A percentile compares a stretch with the other conserved stretches of the same genome.
phyloP scores from a whole-genome alignment of 2,113 vertebrate species.

The Vidua macroura region DNA sequence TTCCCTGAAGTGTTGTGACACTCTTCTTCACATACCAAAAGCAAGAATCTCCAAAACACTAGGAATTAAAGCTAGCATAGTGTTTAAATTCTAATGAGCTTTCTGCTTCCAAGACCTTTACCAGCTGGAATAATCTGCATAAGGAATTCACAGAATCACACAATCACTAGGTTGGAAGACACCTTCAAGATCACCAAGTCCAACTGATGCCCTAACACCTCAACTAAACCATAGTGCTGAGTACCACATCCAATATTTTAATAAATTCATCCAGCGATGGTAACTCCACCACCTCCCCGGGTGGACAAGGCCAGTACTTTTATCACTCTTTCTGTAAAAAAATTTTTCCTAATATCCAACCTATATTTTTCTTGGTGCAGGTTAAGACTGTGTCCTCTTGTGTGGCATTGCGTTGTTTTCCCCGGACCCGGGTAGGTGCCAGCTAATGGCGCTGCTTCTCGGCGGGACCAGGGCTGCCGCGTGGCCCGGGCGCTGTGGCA shows the following conservation, averaged over 20 bases:
- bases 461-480: too few species aligned
- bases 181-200: not conserved
- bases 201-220: not conserved
- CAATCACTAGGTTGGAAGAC: not conserved
- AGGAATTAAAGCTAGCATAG: not conserved
- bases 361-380: not conserved
- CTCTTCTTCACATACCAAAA: not conserved
- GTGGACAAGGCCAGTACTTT: not conserved
- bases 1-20: not conserved
- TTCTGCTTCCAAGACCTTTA: not conserved
- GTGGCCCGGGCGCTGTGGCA: too few species aligned
- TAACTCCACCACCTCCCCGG: not conserved
- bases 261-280: not conserved
- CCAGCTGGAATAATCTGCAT: not conserved
- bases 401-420: too few species aligned
- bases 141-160: not conserved
- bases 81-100: not conserved
- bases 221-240: not conserved
- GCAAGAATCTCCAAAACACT: not conserved
- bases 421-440: too few species aligned
- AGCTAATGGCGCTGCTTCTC: too few species aligned
- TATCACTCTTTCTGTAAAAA: not conserved
- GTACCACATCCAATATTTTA: not conserved
- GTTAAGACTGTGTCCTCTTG: not conserved
- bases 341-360: too few species aligned